Percentiles rank a stretch among this genome's conserved stretches.
These are phyloP conservation scores for Corvus moneduloides DNA, from an alignment of 2,113 vertebrate species.

Conservation along the genomic window DNA sequence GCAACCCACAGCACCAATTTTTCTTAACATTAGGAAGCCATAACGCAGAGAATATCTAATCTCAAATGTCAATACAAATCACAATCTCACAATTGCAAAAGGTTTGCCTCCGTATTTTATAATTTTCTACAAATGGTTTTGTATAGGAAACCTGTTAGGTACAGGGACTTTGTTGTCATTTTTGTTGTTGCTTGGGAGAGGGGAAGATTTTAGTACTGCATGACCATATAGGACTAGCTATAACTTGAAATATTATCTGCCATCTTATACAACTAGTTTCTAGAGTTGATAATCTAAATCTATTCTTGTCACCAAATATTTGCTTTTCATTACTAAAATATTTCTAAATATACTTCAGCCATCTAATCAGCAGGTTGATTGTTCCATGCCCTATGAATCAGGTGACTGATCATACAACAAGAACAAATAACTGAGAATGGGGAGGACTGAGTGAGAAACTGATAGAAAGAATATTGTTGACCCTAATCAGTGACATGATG, in stretches of 20 bases:
- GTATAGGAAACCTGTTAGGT: not conserved
- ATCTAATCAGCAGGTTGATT: not conserved
- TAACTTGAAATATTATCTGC: not conserved
- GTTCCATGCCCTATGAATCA: not conserved
- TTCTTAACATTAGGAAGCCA: not conserved
- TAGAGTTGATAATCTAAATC: not conserved
- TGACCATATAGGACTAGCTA: not conserved
- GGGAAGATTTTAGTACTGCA: not conserved
- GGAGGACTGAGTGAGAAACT: not conserved
- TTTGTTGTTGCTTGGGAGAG: not conserved
- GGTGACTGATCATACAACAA: not conserved
- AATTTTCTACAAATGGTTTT: not conserved
- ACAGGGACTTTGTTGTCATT: too few relatives aligned
- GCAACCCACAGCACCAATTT: not conserved
- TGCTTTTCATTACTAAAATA: not conserved
- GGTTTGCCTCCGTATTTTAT: fast-evolving
- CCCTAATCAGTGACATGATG: not conserved
- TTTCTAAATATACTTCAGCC: not conserved
- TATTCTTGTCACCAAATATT: not conserved
- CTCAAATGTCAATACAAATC: not conserved
- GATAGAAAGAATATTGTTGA: not conserved
- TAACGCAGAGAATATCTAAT: not conserved
- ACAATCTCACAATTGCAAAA: not conserved
- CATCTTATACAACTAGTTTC: not conserved
- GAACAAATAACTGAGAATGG: conserved; percentile 29